Base-by-base conservation (phyloP, 2,113 vertebrate species). In the Sigmodon hispidus region DNA sequence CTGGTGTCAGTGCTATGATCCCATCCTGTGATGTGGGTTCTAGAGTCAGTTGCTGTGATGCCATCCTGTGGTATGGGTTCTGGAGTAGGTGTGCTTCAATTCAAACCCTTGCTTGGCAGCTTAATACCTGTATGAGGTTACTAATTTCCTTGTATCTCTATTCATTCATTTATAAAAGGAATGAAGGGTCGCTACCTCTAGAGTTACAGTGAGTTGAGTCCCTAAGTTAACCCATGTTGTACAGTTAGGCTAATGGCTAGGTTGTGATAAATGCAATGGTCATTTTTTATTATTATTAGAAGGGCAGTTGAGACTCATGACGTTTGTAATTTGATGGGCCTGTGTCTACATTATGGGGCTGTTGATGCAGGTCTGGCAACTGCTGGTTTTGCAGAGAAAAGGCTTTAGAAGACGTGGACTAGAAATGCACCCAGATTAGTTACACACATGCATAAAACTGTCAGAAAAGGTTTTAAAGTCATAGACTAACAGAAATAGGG, bases 141-240 rank as follows among this genome's bases (percentile, higher is more conserved):
- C 83, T 61, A 70, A 45, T 96, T 89, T 94, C 70, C 10, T n/a
- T 19, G 15, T 76, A 48, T 36, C 73, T 90, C 61, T 65, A 5
- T 96, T 92, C 63, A 73, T 70, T 95, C 83, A 52, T 87, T 22
- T 91, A 17, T 90, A 55, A 85, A 70, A 85, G 29, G 85, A 67
- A 65, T 12, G 48, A 57, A 45, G 69, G 34, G 40, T 92, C 48
- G 36, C 31, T 86, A 1, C 61, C 48, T 24, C 79, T 36, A 95
- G 43, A 89, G 31, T 69, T 84, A 36, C 9, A n/a, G n/a, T 65
- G 63, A 31, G 63, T 15, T 77, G 52, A 94, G 26, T 72, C 72
- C 59, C 22, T 55, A 50, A 86, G 61, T 79, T 90, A 69, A 83
- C 40, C 45, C 45, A 1, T 55, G 10, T 45, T 63, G 69, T 65